Evolutionary conservation across 1,140 invertebrate genomes (phyloP).

Genomic region (Drosophila pachea): DNA sequence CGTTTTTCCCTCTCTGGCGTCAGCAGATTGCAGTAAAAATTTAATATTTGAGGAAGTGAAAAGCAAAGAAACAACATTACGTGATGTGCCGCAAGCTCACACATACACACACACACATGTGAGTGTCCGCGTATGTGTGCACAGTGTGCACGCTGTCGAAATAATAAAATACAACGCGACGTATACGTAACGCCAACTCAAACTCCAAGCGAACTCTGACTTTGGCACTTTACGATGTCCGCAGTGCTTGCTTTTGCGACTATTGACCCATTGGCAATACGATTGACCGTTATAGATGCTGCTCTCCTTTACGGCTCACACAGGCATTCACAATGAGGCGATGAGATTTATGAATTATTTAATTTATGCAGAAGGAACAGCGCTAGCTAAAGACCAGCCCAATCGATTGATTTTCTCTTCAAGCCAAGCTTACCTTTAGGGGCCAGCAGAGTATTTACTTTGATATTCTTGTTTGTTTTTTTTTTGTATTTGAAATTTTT

Average conservation of each 20-base stretch:
- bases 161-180: slow-evolving; percentile 52
- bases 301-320: neutral
- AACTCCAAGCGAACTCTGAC: slow-evolving; percentile 9
- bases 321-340: neutral
- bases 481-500: slow-evolving; percentile 25
- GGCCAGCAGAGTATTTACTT: neutral
- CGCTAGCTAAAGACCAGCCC: no score
- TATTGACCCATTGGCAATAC: slow-evolving; percentile 33
- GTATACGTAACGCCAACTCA: slow-evolving; percentile 57
- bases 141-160: slow-evolving; percentile 32
- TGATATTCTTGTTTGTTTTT: slow-evolving; percentile 22
- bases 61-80: slow-evolving; percentile 69
- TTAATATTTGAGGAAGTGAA: slow-evolving; percentile 70
- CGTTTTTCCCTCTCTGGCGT: slow-evolving; percentile 24
- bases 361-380: neutral
- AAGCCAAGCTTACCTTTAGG: neutral
- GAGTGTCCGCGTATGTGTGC: slow-evolving; percentile 16
- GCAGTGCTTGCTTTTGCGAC: slow-evolving; percentile 50
- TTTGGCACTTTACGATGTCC: slow-evolving; percentile 69
- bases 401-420: no score
- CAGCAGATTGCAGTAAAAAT: slow-evolving; percentile 54
- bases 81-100: slow-evolving; percentile 56
- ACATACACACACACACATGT: slow-evolving; percentile 16
- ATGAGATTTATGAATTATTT: neutral
- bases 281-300: slow-evolving; percentile 27